Conservation (phyloP, 2,113 vertebrate genomes). For the Trogon melanurus region DNA sequence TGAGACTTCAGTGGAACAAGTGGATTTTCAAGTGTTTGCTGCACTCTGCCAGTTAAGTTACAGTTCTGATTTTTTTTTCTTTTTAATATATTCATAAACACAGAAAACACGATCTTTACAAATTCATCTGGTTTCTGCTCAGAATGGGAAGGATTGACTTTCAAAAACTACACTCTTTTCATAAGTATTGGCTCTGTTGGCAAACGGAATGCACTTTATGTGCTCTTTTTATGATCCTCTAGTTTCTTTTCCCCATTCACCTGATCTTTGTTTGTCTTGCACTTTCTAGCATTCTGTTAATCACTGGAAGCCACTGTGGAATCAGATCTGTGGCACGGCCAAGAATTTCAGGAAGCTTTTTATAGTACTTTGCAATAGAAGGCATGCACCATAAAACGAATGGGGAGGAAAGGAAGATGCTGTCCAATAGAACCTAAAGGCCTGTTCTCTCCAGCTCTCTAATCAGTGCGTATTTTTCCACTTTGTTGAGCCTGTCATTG, state of each 20-base stretch:
- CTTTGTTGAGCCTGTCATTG: not conserved
- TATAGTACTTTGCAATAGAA: slow-evolving; percentile 48
- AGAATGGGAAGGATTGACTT: slow-evolving; percentile 5
- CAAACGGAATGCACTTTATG: slow-evolving; percentile 2
- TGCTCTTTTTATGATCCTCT: slow-evolving; percentile 33
- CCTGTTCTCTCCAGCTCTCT: not conserved
- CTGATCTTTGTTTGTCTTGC: slow-evolving; percentile 66
- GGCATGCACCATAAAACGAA: slow-evolving; percentile 18
- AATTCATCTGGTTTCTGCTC: slow-evolving; percentile 35
- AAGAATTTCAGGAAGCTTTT: slow-evolving; percentile 67
- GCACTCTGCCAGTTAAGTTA: not conserved
- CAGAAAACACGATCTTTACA: not conserved
- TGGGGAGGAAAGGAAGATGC: slow-evolving; percentile 34
- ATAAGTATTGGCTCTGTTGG: slow-evolving; percentile 23
- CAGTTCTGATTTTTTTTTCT: not conserved
- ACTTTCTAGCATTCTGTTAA: slow-evolving; percentile 57
- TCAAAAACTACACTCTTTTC: slow-evolving; percentile 31
- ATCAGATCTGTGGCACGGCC: slow-evolving; percentile 39
- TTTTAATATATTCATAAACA: not conserved
- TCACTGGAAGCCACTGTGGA: slow-evolving; percentile 48
- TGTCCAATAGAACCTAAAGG: not conserved
- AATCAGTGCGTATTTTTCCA: slow-evolving; percentile 8
- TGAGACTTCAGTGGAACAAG: not conserved
- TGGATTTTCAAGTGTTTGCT: not conserved
- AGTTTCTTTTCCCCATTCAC: slow-evolving; percentile 58